These are phyloP conservation scores for Zaprionus bogoriensis DNA, from an alignment of 2,888 invertebrate species.

Conservation along the genomic window DNA sequence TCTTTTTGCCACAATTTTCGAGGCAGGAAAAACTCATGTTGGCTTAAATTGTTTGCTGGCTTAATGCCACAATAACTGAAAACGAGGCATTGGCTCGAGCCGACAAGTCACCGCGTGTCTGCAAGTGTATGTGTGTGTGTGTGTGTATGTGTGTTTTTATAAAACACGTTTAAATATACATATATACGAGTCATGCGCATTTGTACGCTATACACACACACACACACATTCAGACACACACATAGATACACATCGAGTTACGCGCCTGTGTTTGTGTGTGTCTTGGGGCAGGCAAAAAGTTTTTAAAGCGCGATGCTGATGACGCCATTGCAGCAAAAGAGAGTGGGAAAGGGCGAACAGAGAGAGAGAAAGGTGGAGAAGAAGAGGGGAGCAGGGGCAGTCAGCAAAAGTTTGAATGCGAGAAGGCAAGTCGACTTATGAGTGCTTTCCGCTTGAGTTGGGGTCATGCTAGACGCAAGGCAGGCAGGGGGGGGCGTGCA, in stretches of 20 bases:
- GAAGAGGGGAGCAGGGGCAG: no score
- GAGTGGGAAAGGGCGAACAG: conserved; percentile 1
- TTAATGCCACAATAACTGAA: conserved; percentile 69
- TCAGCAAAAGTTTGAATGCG: no score
- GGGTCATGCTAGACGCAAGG: conserved; percentile 12
- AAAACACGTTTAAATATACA: conserved; percentile 57
- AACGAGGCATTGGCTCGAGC: conserved; percentile 60
- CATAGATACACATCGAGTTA: conserved; percentile 9
- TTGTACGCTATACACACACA: conserved; percentile 34
- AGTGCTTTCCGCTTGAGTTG: conserved; percentile 47
- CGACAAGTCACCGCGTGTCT: conserved; percentile 30
- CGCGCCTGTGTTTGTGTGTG: conserved; percentile 28
- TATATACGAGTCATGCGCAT: conserved; percentile 66
- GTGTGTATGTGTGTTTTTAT: conserved; percentile 28
- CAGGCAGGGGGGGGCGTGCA: conserved; percentile 12
- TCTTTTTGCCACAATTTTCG: conserved; percentile 68
- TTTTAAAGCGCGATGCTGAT: conserved; percentile 67
- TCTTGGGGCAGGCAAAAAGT: conserved; percentile 61
- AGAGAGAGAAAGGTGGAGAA: neutral
- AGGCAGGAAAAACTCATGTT: conserved; percentile 71
- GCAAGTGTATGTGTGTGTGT: neutral
- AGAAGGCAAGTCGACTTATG: conserved; percentile 29
- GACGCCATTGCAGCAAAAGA: conserved; percentile 52
- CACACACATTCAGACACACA: conserved; percentile 4
- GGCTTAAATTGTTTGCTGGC: conserved; percentile 78